phyloP scores from a whole-genome alignment of 2,797 vertebrate genomes.

The Parambassis ranga region DNA sequence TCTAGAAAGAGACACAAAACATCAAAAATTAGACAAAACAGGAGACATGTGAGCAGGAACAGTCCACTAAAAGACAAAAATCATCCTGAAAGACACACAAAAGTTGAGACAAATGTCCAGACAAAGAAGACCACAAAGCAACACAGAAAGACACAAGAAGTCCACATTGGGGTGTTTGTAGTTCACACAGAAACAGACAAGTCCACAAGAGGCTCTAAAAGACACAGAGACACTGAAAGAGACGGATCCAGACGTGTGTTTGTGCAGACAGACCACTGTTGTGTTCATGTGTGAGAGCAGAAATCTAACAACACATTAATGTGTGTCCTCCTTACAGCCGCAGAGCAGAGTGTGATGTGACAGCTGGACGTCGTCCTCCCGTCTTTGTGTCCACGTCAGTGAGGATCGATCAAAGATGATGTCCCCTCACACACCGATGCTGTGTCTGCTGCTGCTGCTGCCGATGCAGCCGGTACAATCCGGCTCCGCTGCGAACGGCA shows the following conservation, averaged over 20 bases:
- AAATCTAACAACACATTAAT: background rate
- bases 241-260: no score
- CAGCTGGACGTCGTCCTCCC: background rate
- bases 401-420: constrained; percentile 27
- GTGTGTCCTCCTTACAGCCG: background rate
- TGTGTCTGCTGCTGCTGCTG: constrained; percentile 27
- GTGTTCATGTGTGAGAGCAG: background rate
- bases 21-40: rapidly evolving
- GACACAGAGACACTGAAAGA: background rate
- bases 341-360: constrained; percentile 36
- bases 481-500: background rate
- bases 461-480: constrained; percentile 15
- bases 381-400: background rate
- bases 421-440: background rate
- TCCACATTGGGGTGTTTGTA: no score
- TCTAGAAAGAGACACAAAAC: background rate
- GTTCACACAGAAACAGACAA: no score
- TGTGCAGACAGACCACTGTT: no score
- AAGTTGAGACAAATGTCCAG: no score
- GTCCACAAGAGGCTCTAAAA: no score
- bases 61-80: background rate
- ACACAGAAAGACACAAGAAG: background rate
- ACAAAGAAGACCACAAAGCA: background rate
- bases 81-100: background rate
- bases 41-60: rapidly evolving